Base-by-base conservation (phyloP, 2,888 invertebrate genomes). In the Phymatocera aterrima region DNA sequence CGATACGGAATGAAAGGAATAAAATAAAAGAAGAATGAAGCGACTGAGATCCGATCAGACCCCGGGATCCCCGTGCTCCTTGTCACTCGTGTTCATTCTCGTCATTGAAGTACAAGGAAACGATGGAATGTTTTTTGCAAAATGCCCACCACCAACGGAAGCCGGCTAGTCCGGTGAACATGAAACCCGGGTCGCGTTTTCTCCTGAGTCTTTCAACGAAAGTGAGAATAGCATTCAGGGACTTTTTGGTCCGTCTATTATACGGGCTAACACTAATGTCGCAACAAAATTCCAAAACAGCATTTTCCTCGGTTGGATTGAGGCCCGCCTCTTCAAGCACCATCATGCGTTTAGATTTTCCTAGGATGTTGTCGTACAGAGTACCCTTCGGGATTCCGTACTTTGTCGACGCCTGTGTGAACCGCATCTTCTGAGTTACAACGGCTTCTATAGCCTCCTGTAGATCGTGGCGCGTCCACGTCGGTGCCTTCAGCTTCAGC, bases 111-210 rank as follows among this genome's bases (percentile, higher is more conserved):
- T 93, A 93, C 74, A 94, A 89, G 77, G 95, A 95, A 1, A 95
- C 94, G 81, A 95, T 94, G 78, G 94, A 94, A 91, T 95, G 94
- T 86, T 95, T 95, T 90, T 95, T 95, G 91, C 95, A 95, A 86
- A 95, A 95, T 0, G 95, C 95, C 95, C 95, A 95, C 95, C 95
- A 95, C 95, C 95, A 95, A 15, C 95, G 91, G 85, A 94, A 95
- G 0, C 95, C 95, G 28, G 94, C 93, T n/a, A 95, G 91, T n/a
- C 94, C 94, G 78, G 93, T 92, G 85, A 95, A 95, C 81, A 92
- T 90, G 87, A 95, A 95, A 81, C 91, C 92, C 2, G 95, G 94
- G 79, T 95, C 94, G 80, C 94, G 91, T 48, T 90, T 86, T 60
- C 92, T 91, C 83, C 93, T 91, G 79, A 95, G 87, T 83, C 93